Evolutionary conservation across 2,797 vertebrate genomes (phyloP).

Genomic region (Melanotaenia boesemani): DNA sequence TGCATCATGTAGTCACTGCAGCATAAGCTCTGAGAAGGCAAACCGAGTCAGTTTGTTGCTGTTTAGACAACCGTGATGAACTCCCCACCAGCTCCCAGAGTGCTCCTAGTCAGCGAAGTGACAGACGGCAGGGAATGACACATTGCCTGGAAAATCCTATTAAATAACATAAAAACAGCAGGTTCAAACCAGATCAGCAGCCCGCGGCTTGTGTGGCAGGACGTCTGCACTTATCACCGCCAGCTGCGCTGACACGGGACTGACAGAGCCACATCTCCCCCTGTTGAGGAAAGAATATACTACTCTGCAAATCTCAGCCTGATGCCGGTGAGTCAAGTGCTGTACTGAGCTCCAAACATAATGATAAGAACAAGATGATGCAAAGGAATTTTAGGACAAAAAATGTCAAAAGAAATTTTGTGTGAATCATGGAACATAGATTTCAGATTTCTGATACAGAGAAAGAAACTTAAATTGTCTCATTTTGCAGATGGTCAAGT

Average conservation of each 20-base stretch:
- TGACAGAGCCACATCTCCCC: slow-evolving; percentile 73
- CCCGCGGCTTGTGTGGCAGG: slow-evolving; percentile 42
- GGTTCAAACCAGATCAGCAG: slow-evolving; percentile 55
- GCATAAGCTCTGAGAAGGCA: background rate
- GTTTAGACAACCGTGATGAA: slow-evolving; percentile 53
- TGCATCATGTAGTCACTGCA: background rate
- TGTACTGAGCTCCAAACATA: background rate
- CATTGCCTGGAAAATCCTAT: slow-evolving; percentile 53
- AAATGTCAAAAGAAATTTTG: background rate
- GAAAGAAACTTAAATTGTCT: no score
- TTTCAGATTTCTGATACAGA: no score
- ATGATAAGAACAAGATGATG: background rate
- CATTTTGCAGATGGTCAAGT: no score
- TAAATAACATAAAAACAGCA: slow-evolving; percentile 59
- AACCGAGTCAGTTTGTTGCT: slow-evolving; percentile 17
- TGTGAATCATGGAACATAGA: background rate
- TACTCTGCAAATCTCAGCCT: slow-evolving; percentile 27
- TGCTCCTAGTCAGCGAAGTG: slow-evolving; percentile 40
- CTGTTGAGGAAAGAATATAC: slow-evolving; percentile 63
- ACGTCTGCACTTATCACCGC: slow-evolving; percentile 39
- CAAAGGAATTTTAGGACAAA: background rate
- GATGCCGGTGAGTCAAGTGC: slow-evolving; percentile 1
- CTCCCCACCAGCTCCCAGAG: slow-evolving; percentile 22
- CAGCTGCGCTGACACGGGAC: slow-evolving; percentile 25
- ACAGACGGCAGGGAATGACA: slow-evolving; percentile 51